Conservation (phyloP, 1,140 invertebrate species). For the Lasioglossum albipes region DNA sequence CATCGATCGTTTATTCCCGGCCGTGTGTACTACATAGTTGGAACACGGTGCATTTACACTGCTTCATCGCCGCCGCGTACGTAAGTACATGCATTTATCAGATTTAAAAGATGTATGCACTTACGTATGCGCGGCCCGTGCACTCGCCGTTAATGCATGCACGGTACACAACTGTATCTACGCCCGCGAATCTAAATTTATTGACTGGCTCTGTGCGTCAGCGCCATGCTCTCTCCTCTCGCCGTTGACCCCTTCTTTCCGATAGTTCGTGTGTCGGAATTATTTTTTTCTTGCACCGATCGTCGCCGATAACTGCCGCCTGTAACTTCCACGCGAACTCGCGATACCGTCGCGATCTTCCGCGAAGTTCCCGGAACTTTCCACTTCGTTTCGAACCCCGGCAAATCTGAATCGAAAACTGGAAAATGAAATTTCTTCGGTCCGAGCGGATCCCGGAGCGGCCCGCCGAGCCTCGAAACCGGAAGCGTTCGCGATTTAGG, state of each 20-base stretch:
- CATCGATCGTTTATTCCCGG: slow-evolving; percentile 47
- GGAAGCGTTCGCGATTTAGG: too few relatives aligned
- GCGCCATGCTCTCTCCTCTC: not conserved
- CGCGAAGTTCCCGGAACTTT: too few relatives aligned
- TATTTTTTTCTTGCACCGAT: too few relatives aligned
- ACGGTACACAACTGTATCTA: not conserved
- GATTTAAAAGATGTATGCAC: slow-evolving; percentile 38
- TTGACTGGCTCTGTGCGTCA: not conserved
- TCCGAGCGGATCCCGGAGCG: too few relatives aligned
- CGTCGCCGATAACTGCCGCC: too few relatives aligned
- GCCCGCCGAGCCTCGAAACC: too few relatives aligned
- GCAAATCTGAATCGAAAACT: too few relatives aligned
- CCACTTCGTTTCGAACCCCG: too few relatives aligned
- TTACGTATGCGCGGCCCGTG: not conserved
- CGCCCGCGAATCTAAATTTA: slow-evolving; percentile 2
- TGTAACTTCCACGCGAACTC: too few relatives aligned
- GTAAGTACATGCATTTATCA: slow-evolving; percentile 40
- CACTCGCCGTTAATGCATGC: not conserved
- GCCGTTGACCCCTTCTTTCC: not conserved
- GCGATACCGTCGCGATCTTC: too few relatives aligned
- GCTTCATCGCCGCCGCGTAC: slow-evolving; percentile 15
- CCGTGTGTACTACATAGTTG: not conserved
- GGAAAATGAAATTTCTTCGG: too few relatives aligned
- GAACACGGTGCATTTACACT: slow-evolving; percentile 21
- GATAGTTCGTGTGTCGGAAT: not conserved